These are phyloP conservation scores for Erpobdella octoculata DNA, from an alignment of 2,888 invertebrate species.

Conservation along the genomic window DNA sequence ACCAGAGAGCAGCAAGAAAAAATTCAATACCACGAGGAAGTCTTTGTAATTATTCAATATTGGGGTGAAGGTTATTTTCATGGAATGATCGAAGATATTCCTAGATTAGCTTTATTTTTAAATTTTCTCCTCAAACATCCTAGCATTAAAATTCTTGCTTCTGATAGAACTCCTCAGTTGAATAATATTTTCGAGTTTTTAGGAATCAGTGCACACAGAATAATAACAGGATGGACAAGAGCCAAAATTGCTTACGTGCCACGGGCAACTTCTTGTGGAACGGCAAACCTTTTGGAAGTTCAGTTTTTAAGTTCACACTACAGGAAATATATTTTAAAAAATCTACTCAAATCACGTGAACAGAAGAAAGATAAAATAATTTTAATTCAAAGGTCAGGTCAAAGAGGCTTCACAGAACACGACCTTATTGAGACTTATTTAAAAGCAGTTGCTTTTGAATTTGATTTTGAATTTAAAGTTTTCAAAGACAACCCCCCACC, in stretches of 20 bases:
- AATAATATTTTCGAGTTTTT: conserved; percentile 30
- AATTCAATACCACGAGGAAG: conserved; percentile 32
- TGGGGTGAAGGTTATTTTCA: conserved; percentile 37
- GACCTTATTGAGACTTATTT: conserved; percentile 3
- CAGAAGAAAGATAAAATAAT: conserved; percentile 17
- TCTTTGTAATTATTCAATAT: conserved; percentile 35
- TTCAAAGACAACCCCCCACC: conserved; percentile 33
- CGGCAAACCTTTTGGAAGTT: conserved; percentile 29
- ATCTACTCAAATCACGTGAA: not conserved
- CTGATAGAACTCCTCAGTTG: conserved; percentile 29
- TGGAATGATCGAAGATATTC: conserved; percentile 35
- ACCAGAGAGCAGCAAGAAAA: not conserved
- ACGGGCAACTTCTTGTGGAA: conserved; percentile 35
- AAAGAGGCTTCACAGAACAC: conserved; percentile 27
- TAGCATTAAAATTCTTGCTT: conserved; percentile 32
- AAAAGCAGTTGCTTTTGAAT: not conserved
- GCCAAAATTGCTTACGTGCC: conserved; percentile 36
- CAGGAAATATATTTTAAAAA: not conserved
- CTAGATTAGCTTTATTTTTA: conserved; percentile 34
- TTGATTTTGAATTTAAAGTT: conserved; percentile 18
- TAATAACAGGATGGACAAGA: conserved; percentile 31
- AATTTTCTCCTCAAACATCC: conserved; percentile 32
- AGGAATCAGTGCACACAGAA: conserved; percentile 27
- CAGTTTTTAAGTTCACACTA: conserved; percentile 30
- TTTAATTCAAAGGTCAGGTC: conserved; percentile 28